phyloP scores from a whole-genome alignment of 53 echinoderm and acorn worm species.

The Echinometra lucunter region DNA sequence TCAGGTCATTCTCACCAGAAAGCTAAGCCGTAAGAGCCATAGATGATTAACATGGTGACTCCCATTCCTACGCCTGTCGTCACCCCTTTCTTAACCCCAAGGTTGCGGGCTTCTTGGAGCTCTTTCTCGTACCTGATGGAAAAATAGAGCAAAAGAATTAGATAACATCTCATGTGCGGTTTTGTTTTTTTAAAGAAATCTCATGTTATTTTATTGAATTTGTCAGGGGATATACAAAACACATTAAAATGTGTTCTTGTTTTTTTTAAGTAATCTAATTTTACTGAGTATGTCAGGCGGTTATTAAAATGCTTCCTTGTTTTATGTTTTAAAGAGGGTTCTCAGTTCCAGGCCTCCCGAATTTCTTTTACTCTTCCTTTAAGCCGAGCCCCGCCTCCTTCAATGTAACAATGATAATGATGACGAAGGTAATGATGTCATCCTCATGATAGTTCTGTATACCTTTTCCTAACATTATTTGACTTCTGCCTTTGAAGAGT shows the following conservation, averaged over 20 bases:
- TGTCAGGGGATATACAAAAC: too few species aligned
- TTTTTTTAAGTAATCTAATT: background rate
- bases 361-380: too few species aligned
- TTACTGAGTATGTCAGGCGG: background rate
- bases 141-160: background rate
- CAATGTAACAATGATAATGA: too few species aligned
- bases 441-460: too few species aligned
- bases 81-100: conserved; percentile 79
- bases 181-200: background rate
- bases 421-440: too few species aligned
- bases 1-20: conserved; percentile 79
- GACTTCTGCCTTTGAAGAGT: too few species aligned
- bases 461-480: too few species aligned
- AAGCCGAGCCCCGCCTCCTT: too few species aligned
- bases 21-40: conserved; percentile 76
- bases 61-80: conserved; percentile 74
- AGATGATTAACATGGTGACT: conserved; percentile 79
- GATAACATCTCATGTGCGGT: background rate
- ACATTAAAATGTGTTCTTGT: too few species aligned
- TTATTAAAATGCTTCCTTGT: background rate
- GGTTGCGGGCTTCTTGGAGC: conserved; percentile 59
- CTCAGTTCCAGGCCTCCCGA: too few species aligned
- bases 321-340: background rate
- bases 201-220: background rate
- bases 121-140: conserved; percentile 71